Percentiles rank a stretch among this genome's conserved stretches.
These are phyloP conservation scores for Thymelicus lineola DNA, from an alignment of 2,888 invertebrate species.

Conservation along the genomic window DNA sequence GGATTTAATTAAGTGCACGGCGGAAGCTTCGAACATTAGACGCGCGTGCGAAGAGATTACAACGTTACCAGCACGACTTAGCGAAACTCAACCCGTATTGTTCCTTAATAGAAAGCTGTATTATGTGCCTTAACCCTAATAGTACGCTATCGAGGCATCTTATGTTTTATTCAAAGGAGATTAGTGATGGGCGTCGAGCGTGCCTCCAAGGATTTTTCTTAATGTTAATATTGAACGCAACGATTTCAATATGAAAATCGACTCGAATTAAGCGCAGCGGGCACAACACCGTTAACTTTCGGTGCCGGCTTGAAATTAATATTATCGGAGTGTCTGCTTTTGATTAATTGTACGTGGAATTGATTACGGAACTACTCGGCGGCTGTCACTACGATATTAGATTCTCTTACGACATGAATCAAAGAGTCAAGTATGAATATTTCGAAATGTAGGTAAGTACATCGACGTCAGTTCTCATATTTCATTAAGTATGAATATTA, in stretches of 20 bases:
- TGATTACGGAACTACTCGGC: constrained; percentile 53
- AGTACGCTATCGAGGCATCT: constrained; percentile 77
- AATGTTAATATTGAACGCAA: constrained; percentile 62
- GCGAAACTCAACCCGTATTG: constrained; percentile 53
- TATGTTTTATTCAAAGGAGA: constrained; percentile 82
- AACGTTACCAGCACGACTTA: constrained; percentile 37
- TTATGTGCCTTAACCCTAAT: constrained; percentile 78
- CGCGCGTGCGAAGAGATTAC: constrained; percentile 66
- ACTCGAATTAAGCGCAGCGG: constrained; percentile 52
- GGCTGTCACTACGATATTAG: constrained; percentile 40
- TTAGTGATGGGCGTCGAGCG: constrained; percentile 68
- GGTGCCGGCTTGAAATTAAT: constrained; percentile 54
- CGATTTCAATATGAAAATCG: constrained; percentile 56
- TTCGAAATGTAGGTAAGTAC: constrained; percentile 6
- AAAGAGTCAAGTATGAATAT: constrained; percentile 20
- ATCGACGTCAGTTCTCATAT: constrained; percentile 28
- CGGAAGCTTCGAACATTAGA: constrained; percentile 59
- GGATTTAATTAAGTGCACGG: constrained; percentile 74
- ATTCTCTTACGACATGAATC: constrained; percentile 29
- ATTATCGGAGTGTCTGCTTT: constrained; percentile 58
- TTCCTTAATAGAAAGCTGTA: constrained; percentile 72
- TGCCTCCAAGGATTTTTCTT: constrained; percentile 67
- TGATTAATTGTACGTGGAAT: constrained; percentile 64
- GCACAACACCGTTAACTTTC: constrained; percentile 38
- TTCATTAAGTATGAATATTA: constrained; percentile 26